Evolutionary conservation across 2,113 vertebrate genomes (phyloP).

Genomic region (Syrrhaptes paradoxus): DNA sequence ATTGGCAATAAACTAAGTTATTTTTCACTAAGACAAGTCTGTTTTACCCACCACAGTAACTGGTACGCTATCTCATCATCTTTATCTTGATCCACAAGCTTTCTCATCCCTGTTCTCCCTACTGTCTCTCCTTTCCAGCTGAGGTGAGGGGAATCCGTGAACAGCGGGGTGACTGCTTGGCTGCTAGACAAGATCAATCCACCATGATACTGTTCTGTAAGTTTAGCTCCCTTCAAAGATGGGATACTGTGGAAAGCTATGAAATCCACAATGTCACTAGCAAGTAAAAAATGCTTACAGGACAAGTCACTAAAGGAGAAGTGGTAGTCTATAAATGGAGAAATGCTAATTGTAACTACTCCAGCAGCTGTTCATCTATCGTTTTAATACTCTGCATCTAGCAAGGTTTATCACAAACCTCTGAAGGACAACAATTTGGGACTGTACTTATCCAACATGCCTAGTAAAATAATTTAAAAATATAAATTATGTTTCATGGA

Average conservation of each 20-base stretch:
- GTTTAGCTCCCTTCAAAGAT: background rate
- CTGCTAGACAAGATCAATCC: background rate
- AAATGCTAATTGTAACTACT: background rate
- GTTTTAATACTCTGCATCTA: background rate
- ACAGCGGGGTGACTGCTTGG: fast-evolving
- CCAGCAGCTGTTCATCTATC: background rate
- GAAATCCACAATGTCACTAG: background rate
- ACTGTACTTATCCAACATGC: background rate
- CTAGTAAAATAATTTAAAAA: background rate
- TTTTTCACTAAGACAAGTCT: background rate
- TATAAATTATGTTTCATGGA: background rate
- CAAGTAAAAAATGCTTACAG: background rate
- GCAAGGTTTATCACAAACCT: background rate
- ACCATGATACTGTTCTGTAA: background rate
- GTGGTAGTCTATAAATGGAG: background rate
- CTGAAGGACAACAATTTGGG: background rate
- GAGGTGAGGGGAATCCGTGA: background rate
- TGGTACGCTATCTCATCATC: background rate
- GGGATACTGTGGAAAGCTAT: background rate
- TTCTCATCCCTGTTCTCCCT: background rate
- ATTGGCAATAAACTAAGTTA: background rate
- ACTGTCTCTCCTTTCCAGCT: background rate
- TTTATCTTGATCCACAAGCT: background rate
- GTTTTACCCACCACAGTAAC: background rate
- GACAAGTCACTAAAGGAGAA: background rate